Percentiles rank a stretch among this genome's conserved stretches.
phyloP scores from a whole-genome alignment of 2,797 vertebrate genomes.

The Tauraco hartlaubi region DNA sequence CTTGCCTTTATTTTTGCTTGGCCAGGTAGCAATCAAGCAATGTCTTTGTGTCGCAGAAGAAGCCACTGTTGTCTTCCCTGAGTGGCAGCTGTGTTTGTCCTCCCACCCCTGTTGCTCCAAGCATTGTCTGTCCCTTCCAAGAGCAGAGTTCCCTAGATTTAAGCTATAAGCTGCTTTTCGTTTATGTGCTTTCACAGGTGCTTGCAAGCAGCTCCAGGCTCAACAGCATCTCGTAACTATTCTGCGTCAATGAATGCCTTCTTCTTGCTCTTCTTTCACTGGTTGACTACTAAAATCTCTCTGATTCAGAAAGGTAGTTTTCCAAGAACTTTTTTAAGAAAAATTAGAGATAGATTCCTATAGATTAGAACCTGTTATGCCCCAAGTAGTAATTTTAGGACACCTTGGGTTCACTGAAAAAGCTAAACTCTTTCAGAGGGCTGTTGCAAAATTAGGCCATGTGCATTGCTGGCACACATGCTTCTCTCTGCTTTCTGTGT shows the following conservation, averaged over 20 bases:
- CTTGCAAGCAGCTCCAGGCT: not conserved
- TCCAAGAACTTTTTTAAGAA: not conserved
- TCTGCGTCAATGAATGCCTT: no score
- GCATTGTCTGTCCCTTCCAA: not conserved
- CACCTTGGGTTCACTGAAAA: not conserved
- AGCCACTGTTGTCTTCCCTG: not conserved
- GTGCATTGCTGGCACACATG: not conserved
- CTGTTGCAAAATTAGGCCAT: not conserved
- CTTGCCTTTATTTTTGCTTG: not conserved
- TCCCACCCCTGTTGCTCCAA: not conserved
- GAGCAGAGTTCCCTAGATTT: not conserved
- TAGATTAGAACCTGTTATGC: not conserved
- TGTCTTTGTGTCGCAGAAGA: not conserved
- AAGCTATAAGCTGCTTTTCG: not conserved
- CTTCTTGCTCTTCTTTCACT: not conserved
- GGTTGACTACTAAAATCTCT: not conserved
- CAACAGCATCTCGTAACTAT: not conserved
- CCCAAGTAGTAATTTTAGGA: not conserved
- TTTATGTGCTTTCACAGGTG: not conserved
- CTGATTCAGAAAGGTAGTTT: not conserved
- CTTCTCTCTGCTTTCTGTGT: not conserved
- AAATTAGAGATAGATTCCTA: not conserved
- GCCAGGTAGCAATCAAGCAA: not conserved
- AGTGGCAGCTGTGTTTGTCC: not conserved
- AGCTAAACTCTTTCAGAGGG: not conserved